These are phyloP conservation scores for Drosophila grimshawi DNA, from an alignment of 1,140 invertebrate species.

Conservation along the genomic window DNA sequence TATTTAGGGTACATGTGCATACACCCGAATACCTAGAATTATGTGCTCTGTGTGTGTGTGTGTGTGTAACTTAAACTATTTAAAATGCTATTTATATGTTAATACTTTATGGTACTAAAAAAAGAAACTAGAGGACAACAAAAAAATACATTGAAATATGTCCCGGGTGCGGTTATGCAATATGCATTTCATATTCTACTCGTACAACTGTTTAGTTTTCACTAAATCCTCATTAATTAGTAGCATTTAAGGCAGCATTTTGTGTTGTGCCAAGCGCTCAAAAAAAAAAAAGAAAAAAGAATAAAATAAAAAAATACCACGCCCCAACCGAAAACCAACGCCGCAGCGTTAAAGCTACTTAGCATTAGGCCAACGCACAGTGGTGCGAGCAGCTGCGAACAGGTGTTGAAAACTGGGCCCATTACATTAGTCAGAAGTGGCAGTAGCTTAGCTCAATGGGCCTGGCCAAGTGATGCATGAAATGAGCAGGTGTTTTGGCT, in stretches of 20 bases:
- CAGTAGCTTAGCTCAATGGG: conserved; percentile 43
- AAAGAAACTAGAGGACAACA: conserved; percentile 40
- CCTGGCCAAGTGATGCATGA: conserved; percentile 64
- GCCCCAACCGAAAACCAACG: conserved; percentile 45
- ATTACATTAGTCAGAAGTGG: conserved; percentile 63
- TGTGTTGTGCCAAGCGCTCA: conserved; percentile 28
- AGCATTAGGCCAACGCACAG: conserved; percentile 64
- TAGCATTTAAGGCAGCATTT: conserved; percentile 79
- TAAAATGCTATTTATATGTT: conserved; percentile 82
- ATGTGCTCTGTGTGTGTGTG: conserved; percentile 12
- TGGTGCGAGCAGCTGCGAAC: conserved; percentile 59
- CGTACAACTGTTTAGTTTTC: conserved; percentile 64
- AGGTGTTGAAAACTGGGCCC: conserved; percentile 74
- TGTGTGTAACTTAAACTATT: conserved; percentile 64
- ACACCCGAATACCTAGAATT: conserved; percentile 63
- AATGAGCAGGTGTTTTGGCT: conserved; percentile 62
- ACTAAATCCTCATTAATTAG: conserved; percentile 83
- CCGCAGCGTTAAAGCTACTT: conserved; percentile 76
- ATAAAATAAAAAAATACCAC: conserved; percentile 32
- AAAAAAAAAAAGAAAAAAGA: conserved; percentile 32
- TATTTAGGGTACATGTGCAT: conserved; percentile 31
- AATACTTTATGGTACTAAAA: conserved; percentile 53
- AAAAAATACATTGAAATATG: conserved; percentile 45
- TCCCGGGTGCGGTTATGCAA: conserved; percentile 54
- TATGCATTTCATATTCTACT: conserved; percentile 51